Base-by-base conservation (phyloP, 1,140 invertebrate genomes). In the Apis laboriosa region DNA sequence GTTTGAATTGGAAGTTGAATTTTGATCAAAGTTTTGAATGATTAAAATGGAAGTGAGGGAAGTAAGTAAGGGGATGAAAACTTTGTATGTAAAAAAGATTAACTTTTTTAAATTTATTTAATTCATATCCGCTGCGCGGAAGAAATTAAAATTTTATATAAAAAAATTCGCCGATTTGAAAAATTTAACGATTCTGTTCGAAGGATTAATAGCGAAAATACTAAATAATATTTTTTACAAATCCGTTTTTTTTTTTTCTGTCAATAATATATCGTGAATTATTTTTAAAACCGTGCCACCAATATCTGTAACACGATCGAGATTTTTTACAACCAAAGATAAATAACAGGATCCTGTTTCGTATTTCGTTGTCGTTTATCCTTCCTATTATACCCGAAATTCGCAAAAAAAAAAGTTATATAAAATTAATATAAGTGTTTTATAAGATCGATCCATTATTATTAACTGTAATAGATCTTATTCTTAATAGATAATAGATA, bases 391-490 rank as follows among this genome's bases (percentile, higher is more conserved):
- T 28, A n/a, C 9, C 58, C 15, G 28, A 83, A 2, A 63, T 15
- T 8, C 21, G 53, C 1, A 78, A 73, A 43, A 51, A 24, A 28
- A 24, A 28, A 28, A 24, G 2, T 24, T 61, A 24, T 28, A 73
- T 55, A 34, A 11, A 76, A 72, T 55, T 9, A 58, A 84, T 11
- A 76, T 86, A 85, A 83, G 15, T 84, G 86, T 70, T 84, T 68
- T 43, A 76, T 63, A 81, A 84, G 56, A 1, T 77, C 63, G 60
- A 77, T 68, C 34, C 13, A 43, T 63, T 24, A 56, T 64, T 66
- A 51, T 58, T 74, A 49, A 51, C 9, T 43, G 5, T 24, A 5
- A 43, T 7, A 43, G 34, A 43, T 43, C 3, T 34, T 34, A 34
- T 34, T 34, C 34, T 43, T 43, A 43, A 24, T 4, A 56, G 5